Base-by-base conservation (phyloP, 2,888 invertebrate species). In the Nemotelus nigrinus region DNA sequence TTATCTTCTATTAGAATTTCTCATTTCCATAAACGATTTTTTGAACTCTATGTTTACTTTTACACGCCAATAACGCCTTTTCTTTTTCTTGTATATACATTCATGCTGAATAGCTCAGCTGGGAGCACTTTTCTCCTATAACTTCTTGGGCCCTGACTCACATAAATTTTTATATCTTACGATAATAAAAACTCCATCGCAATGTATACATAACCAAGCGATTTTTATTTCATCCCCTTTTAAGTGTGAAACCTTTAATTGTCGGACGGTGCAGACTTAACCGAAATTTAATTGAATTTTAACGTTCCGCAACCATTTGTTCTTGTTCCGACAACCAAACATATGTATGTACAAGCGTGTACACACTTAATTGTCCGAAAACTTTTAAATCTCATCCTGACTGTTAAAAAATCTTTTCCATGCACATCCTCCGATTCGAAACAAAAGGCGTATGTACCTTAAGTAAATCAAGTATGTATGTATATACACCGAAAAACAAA, bases 261-360 rank as follows among this genome's bases (percentile, higher is more conserved):
- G 44, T 44, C n/a, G n/a, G 60, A 6, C 8, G 6, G 64, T 64
- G 44, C 44, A 8, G 44, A n/a, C 47, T 67, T 47, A 10, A 48
- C n/a, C 53, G 41, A 68, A 50, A 68, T 39, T 53, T 53, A 48
- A 53, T 68, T 68, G 43, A 25, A 55, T 57, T 71, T 55, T 44
- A 71, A 55, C 44, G 55, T 43, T 4, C 44, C n/a, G 41, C 10
- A 55, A 53, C 53, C 71, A 71, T 71, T 71, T 71, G 71, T 71
- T 71, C 41, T 57, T 71, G 10, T 8, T 47, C 47, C 47, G 47
- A 65, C 65, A 65, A 45, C 58, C 65, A 65, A 63, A 63, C 63
- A 43, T 25, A 25, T 25, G 25, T 25, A 25, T 25, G 25, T 25
- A 1, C 25, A 25, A 25, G 25, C 25, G 1, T 25, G 25, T 25